Conservation (phyloP, 2,113 vertebrate species). For the Desmodus rotundus region DNA sequence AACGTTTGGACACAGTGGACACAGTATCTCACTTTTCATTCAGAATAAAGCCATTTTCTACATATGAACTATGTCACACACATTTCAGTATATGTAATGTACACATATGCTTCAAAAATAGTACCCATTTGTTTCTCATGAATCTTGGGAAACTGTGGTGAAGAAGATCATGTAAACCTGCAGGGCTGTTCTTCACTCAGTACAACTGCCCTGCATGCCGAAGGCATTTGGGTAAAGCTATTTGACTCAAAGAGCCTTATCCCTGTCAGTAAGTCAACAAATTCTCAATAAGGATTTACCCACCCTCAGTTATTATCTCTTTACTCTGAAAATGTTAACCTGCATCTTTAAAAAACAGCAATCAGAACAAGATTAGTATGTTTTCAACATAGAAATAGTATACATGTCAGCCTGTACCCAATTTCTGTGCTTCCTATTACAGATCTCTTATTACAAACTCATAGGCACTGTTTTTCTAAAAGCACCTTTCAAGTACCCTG, state of each 20-base stretch:
- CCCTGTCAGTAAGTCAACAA: background rate
- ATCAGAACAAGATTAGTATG: slow-evolving; percentile 17
- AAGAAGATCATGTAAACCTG: background rate
- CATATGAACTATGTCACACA: background rate
- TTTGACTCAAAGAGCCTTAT: background rate
- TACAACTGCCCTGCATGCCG: background rate
- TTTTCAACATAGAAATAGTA: slow-evolving; percentile 44
- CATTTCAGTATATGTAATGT: rapidly evolving
- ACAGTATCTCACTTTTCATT: background rate
- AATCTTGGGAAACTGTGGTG: background rate
- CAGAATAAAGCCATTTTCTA: background rate
- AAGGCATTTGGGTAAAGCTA: background rate
- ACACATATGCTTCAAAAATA: background rate
- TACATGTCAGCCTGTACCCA: slow-evolving; percentile 21
- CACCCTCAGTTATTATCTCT: background rate
- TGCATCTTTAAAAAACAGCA: slow-evolving; percentile 54
- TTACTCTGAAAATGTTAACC: background rate
- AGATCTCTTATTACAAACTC: slow-evolving; percentile 61
- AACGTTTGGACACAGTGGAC: background rate
- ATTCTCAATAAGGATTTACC: background rate
- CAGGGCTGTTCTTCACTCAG: background rate
- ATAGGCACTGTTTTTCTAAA: slow-evolving; percentile 73
- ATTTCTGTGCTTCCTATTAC: background rate
- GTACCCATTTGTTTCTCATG: background rate
- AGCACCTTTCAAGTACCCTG: slow-evolving; percentile 79